Base-by-base conservation (phyloP, 2,888 invertebrate species). In the Platypus cylindrus region DNA sequence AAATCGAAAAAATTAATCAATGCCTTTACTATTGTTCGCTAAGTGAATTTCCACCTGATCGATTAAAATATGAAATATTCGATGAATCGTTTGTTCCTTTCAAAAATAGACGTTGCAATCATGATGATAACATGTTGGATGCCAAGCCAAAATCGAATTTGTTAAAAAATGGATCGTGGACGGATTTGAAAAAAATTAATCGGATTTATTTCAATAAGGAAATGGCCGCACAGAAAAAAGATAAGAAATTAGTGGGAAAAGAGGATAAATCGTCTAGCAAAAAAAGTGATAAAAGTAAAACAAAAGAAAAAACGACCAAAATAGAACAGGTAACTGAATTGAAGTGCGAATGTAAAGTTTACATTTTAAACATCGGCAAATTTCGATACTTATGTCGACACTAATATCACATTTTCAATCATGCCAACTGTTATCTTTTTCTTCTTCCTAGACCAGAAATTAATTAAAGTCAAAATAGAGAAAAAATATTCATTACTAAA, bases 1-100 rank as follows among this genome's bases (percentile, higher is more conserved):
- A n/a, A 11, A 16, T 16, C 14, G 4, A 14, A 5, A 15, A 13
- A 3, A 3, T 14, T 7, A 27, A 27, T 5, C n/a, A 9, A 12
- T 15, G 14, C 14, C 13, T 8, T 5, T 27, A 5, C 27, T 14
- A 4, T 14, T 27, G 9, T 9, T n/a, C 14, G 15, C 7, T 27
- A 12, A 5, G 4, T 4, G 27, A 27, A 9, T 15, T 5, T 13
- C 3, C 15, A 5, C 27, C 13, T 20, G 47, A 45, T 14, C 35
- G 50, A 34, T 11, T 50, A 17, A 18, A 42, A 4, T 48, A 40
- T 24, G 48, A 50, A 38, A 39, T 28, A 8, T 45, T 46, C 32
- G 48, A 48, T 3, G 43, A 45, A 17, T 25, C 42, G 11, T 48
- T 44, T 37, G 30, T 46, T 5, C n/a, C n/a, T 20, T 40, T 31